Evolutionary conservation across 2,888 invertebrate species (phyloP).

Genomic region (Xestoiulus laeticollis): DNA sequence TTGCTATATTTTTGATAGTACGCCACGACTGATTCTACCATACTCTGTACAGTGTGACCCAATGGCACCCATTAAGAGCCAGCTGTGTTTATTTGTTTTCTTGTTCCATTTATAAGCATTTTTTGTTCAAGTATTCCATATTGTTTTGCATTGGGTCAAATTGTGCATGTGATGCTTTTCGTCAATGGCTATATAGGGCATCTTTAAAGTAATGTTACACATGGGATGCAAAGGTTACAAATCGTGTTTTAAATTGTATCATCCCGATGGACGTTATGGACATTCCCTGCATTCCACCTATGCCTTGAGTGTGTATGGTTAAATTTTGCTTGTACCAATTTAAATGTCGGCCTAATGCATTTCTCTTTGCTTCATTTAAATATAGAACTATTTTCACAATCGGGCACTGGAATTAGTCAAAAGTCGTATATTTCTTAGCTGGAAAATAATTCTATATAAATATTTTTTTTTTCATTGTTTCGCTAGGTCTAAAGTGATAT

Average conservation of each 20-base stretch:
- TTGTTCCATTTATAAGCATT: conserved; percentile 5
- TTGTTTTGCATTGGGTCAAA: not conserved
- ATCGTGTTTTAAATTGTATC: not conserved
- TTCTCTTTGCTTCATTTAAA: not conserved
- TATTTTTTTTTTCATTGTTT: not conserved
- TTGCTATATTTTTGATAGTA: not conserved
- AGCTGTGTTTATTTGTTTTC: not conserved
- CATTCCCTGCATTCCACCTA: not conserved
- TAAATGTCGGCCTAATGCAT: not conserved
- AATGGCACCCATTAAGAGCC: not conserved
- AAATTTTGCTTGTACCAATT: not conserved
- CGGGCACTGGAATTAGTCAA: conserved; percentile 1
- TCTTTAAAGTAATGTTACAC: not conserved
- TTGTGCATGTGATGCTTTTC: not conserved
- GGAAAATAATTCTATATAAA: not conserved
- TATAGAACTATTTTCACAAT: not conserved
- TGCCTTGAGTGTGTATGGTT: not conserved
- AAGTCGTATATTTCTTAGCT: not conserved
- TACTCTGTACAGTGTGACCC: conserved; percentile 1
- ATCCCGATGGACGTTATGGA: not conserved
- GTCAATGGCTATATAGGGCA: not conserved
- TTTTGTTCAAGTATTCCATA: not conserved
- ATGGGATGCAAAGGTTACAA: not conserved
- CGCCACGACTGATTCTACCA: not conserved
- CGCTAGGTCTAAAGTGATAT: not conserved